A percentile compares a stretch with the other conserved stretches of the same genome.
Evolutionary conservation across 2,888 invertebrate species (phyloP).

Genomic region (Frankliniella intonsa): DNA sequence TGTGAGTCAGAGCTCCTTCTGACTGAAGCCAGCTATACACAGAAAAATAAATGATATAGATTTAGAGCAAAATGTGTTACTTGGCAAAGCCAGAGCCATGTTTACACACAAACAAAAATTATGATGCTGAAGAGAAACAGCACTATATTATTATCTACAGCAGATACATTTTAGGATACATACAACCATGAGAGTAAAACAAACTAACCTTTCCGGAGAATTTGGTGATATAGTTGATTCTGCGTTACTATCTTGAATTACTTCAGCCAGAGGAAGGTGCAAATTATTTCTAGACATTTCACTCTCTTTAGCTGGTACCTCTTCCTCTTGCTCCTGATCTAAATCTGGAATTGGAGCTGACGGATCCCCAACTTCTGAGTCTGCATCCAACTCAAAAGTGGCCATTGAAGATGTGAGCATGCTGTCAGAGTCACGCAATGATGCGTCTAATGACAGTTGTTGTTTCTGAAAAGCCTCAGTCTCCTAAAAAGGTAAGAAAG

Average conservation of each 20-base stretch:
- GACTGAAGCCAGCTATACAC: neutral
- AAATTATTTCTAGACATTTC: neutral
- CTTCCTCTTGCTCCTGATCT: neutral
- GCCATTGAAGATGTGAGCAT: neutral
- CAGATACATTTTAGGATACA: neutral
- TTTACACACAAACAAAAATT: neutral
- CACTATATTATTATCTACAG: neutral
- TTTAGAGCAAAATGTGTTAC: neutral
- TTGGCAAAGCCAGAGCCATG: neutral
- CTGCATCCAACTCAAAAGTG: neutral
- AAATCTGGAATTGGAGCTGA: neutral
- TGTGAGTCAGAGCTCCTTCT: slow-evolving; percentile 10
- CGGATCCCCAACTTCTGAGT: neutral
- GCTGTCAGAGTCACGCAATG: slow-evolving; percentile 1
- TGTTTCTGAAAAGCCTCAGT: too few relatives aligned
- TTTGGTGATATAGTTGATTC: neutral
- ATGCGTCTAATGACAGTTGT: neutral
- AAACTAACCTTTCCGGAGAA: neutral
- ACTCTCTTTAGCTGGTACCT: too few relatives aligned
- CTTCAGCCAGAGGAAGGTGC: neutral
- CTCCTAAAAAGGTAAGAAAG: too few relatives aligned
- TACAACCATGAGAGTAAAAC: neutral
- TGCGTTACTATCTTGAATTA: neutral
- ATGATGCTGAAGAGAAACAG: too few relatives aligned
- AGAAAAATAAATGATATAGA: neutral